Percentiles rank a stretch among this genome's conserved stretches.
Conservation (phyloP, 2,113 vertebrate species). For the Baryphthengus martii region DNA sequence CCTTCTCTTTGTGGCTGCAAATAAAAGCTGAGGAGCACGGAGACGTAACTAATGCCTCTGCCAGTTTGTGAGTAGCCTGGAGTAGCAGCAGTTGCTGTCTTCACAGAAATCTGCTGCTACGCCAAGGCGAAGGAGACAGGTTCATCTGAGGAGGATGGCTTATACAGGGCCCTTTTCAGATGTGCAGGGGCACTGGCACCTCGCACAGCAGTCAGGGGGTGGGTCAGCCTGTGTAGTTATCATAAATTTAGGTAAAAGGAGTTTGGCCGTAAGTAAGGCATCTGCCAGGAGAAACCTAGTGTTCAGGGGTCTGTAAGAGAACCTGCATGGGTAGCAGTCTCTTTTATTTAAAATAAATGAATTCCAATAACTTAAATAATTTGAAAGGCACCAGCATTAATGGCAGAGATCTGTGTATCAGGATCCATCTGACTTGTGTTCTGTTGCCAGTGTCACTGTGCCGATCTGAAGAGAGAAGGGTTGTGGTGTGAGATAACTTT, state of each 20-base stretch:
- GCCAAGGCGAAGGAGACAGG: neutral
- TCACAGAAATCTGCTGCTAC: neutral
- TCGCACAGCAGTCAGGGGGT: neutral
- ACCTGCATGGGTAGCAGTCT: neutral
- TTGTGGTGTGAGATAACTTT: neutral
- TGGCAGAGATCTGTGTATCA: neutral
- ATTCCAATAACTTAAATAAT: neutral
- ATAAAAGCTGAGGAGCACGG: neutral
- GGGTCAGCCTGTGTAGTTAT: neutral
- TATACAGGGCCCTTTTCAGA: neutral
- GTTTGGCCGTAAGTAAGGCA: neutral
- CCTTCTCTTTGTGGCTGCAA: neutral
- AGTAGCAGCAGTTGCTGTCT: neutral
- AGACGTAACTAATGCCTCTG: neutral
- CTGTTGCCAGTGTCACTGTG: neutral
- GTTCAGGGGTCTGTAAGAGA: neutral
- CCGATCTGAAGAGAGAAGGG: fast-evolving
- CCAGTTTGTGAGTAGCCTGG: neutral
- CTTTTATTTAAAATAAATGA: neutral
- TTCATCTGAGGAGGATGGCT: neutral
- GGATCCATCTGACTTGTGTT: neutral
- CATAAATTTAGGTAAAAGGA: neutral
- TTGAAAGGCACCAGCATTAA: neutral
- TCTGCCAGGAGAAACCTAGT: neutral
- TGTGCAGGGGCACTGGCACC: neutral